Evolutionary conservation across 2,113 vertebrate genomes (phyloP).

Genomic region (Antennarius striatus): DNA sequence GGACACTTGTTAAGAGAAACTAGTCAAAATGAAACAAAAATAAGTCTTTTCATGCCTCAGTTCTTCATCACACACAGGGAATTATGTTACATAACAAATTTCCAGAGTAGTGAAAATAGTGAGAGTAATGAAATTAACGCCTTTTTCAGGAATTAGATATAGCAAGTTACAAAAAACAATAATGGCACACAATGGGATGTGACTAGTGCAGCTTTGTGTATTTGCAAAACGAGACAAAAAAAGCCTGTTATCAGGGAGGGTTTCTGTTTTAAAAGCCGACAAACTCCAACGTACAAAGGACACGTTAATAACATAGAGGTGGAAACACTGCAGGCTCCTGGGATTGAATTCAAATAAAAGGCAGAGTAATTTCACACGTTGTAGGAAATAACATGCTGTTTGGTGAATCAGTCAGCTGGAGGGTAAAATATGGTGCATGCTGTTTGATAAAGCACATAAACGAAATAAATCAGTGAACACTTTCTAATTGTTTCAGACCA

Average conservation of each 20-base stretch:
- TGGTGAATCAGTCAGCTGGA: constrained; percentile 27
- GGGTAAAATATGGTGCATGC: constrained; percentile 13
- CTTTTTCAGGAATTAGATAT: background rate
- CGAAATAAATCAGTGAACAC: background rate
- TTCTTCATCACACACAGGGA: too few species aligned
- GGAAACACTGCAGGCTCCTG: constrained; percentile 24
- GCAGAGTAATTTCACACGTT: constrained; percentile 29
- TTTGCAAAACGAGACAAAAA: background rate
- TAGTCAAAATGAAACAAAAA: too few species aligned
- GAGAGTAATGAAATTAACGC: background rate
- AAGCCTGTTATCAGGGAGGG: background rate
- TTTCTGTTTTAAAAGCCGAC: constrained; percentile 11
- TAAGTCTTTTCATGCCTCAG: too few species aligned
- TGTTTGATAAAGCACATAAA: constrained; percentile 3
- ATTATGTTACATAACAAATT: background rate
- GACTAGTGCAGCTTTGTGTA: background rate
- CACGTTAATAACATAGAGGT: constrained; percentile 40
- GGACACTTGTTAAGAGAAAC: background rate
- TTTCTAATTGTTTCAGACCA: background rate
- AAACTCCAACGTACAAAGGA: constrained; percentile 13
- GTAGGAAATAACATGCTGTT: constrained; percentile 12
- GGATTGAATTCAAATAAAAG: constrained; percentile 27
- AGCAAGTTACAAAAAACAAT: background rate
- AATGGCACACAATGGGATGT: background rate
- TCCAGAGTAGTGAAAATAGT: background rate